A percentile compares a stretch with the other conserved stretches of the same genome.
Conservation (phyloP, 2,797 vertebrate species). For the Scomberomorus guttatus region DNA sequence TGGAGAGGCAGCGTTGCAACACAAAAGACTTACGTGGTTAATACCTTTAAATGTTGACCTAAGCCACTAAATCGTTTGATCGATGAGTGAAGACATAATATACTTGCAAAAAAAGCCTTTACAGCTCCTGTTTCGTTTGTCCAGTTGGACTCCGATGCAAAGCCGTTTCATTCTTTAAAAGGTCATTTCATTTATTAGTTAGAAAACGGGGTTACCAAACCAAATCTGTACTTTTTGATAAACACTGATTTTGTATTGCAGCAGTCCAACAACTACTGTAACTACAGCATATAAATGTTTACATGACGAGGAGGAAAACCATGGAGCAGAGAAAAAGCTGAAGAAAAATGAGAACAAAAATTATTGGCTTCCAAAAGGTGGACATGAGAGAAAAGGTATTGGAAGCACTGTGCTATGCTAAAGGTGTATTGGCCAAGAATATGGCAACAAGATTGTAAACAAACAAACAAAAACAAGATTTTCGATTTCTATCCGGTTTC, state of each 20-base stretch:
- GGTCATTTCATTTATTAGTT: background rate
- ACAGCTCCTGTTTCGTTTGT: background rate
- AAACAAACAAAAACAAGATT: background rate
- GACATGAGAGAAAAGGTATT: background rate
- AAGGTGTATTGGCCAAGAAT: background rate
- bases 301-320: no score
- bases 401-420: no score
- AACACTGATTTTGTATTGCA: background rate
- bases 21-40: background rate
- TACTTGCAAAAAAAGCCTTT: background rate
- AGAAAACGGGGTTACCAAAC: slow-evolving; percentile 1
- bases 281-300: background rate
- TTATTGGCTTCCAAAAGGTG: background rate
- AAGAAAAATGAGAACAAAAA: no score
- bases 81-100: background rate
- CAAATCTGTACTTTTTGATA: background rate
- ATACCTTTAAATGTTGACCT: background rate
- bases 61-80: background rate
- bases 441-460: background rate
- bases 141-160: background rate
- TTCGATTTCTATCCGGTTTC: background rate
- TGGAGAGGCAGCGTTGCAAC: background rate
- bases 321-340: no score
- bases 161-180: slow-evolving; percentile 4
- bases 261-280: background rate